Evolutionary conservation across 2,888 invertebrate genomes (phyloP), one percentile per base, ranked within the genome.

Genomic region (Aromia moschata): DNA sequence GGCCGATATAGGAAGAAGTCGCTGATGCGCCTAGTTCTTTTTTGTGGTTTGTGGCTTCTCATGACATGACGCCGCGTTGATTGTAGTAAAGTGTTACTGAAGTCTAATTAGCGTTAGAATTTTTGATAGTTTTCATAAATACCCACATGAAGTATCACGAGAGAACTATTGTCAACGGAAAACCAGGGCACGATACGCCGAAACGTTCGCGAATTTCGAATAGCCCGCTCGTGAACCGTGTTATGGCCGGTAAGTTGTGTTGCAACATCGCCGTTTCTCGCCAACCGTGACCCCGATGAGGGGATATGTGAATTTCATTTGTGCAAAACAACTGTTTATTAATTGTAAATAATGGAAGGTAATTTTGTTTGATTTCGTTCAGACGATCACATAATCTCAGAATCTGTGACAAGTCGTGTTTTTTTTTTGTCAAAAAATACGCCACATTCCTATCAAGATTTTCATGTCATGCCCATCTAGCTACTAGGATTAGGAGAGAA

Each of bases 161-260:
- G 62, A 70, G 70, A 65, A 65, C 67, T 61, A 58, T 64, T 56
- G 60, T 62, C 65, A 70, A 68, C 70, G 72, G 66, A 58, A 72
- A 72, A 67, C 61, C 71, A 61, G 67, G 66, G 56, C 70, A 72
- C 64, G 66, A 68, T 60, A 70, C 70, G 44, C 63, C 73, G 55
- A 74, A 74, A 71, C 72, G 74, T 70, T 74, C 72, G 70, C 72
- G 72, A 69, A 70, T 71, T 77, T 75, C 72, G 72, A 75, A 76
- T 71, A 75, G 72, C 74, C 74, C 76, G 76, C 74, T 74, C 72
- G 71, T 71, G 68, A 72, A 68, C 65, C 73, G 74, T 89, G 89
- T 88, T 88, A 90, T 90, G 90, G 89, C 89, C 89, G 89, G 89
- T 89, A 89, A 89, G 89, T 88, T 67, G 66, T 69, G 69, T 70